A percentile compares a stretch with the other conserved stretches of the same genome.
Conservation (phyloP, 2,888 invertebrate species). For the Machimus atricapillus region DNA sequence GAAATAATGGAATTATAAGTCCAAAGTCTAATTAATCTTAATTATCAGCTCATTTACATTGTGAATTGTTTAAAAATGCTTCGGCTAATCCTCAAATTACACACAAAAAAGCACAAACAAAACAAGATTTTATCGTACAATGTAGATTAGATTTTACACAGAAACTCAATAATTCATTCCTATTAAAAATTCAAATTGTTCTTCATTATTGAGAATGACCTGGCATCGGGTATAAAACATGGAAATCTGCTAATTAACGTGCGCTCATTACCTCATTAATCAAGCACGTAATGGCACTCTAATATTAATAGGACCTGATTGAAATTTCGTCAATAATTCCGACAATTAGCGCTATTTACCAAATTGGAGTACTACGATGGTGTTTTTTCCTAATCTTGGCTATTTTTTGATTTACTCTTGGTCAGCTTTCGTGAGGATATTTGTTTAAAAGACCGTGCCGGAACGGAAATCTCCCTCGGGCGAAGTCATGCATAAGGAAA, state of each 20-base stretch:
- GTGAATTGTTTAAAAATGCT: neutral
- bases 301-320: neutral
- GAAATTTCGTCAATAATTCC: conserved; percentile 10
- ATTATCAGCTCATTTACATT: neutral
- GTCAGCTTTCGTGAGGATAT: neutral
- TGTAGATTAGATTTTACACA: neutral
- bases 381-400: neutral
- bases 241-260: neutral
- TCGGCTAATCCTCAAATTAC: neutral
- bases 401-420: neutral
- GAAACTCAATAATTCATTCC: neutral
- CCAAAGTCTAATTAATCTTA: neutral
- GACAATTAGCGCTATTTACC: neutral
- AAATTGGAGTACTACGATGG: neutral
- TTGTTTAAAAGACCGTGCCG: neutral
- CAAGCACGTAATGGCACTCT: neutral
- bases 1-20: neutral
- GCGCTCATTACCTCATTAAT: conserved; percentile 5
- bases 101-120: neutral
- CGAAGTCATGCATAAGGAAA: neutral
- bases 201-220: neutral
- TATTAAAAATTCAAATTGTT: neutral
- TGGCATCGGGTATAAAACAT: neutral
- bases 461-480: neutral
- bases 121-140: neutral